Base-by-base conservation (phyloP, 2,797 vertebrate genomes). In the Cryptoblepharus egeriae region DNA sequence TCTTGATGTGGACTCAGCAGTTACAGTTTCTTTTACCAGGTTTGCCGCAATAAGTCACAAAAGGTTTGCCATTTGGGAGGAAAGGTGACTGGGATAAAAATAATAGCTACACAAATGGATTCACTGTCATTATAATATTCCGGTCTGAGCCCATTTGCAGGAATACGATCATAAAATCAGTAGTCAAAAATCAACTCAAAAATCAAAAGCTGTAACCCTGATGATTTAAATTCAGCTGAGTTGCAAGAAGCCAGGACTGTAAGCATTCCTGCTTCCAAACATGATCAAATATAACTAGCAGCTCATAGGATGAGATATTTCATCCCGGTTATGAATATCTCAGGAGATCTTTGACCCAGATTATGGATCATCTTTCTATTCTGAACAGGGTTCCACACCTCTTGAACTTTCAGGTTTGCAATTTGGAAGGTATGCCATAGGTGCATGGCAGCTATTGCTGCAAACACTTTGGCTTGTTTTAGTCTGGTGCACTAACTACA, bases 171-270 rank as follows among this genome's bases (percentile, higher is more conserved):
- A n/a, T 49, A 3, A 81, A 49, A 58, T 39, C 81, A 10, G 28
- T 1, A 3, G 75, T 88, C 45, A 49, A 49, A 49, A 49, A 49
- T 49, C 45, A 49, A 49, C 13, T 9, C 45, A 58, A n/a, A n/a
- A n/a, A 8, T 11, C 60, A 26, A 85, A 69, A 87, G 39, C 77
- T 80, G 63, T 90, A 82, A 69, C 88, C 85, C 57, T 63, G 68
- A 22, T 75, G 88, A 80, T 73, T 92, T 63, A 28, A 77, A 67
- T 74, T 55, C 20, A 39, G 16, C 39, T 65, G 49, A 55, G 11
- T n/a, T 65, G 35, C 11, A 18, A 32, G 16, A n/a, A 57, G 60
- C 37, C 6, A 75, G 39, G 12, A 24, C 22, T 58, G 20, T 24
- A 32, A n/a, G 35, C 45, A 10, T 49, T 49, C 45, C 45, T 49